phyloP scores from a whole-genome alignment of 2,113 vertebrate genomes.

The Andinoacara biseriatus region DNA sequence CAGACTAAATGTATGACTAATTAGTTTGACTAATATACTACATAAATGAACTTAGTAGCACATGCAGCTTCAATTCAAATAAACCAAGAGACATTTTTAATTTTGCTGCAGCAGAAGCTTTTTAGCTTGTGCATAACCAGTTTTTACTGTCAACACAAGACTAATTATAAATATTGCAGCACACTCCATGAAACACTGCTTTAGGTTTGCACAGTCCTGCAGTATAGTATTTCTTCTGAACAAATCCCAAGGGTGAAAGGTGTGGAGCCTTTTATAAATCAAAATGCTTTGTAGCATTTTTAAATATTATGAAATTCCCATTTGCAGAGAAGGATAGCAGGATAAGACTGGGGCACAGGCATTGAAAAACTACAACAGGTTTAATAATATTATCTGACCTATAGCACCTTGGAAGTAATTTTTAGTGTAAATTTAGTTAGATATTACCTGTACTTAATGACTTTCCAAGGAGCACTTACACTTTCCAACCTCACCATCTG shows the following conservation, averaged over 20 bases:
- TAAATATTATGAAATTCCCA: constrained; percentile 20
- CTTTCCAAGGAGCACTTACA: neutral
- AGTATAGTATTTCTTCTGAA: constrained; percentile 23
- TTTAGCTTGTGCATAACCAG: neutral
- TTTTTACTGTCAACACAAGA: neutral
- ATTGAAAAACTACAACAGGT: neutral
- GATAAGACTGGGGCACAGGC: neutral
- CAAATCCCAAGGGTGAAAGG: constrained; percentile 6
- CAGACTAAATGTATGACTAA: neutral
- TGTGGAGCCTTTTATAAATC: constrained; percentile 16
- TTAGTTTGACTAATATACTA: neutral
- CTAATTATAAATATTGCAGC: constrained; percentile 26
- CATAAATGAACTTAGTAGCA: neutral
- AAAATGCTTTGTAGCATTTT: constrained; percentile 34
- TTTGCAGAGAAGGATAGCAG: neutral
- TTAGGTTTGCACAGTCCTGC: constrained; percentile 10
- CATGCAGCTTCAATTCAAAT: neutral
- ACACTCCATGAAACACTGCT: constrained; percentile 19
- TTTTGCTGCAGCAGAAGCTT: neutral
- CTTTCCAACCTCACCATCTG: neutral
- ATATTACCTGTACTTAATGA: neutral
- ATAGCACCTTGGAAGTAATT: neutral
- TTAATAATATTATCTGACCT: neutral
- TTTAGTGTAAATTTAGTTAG: neutral
- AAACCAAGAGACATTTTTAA: neutral